Evolutionary conservation across 2,797 vertebrate genomes (phyloP).

Genomic region (Microhierax caerulescens): DNA sequence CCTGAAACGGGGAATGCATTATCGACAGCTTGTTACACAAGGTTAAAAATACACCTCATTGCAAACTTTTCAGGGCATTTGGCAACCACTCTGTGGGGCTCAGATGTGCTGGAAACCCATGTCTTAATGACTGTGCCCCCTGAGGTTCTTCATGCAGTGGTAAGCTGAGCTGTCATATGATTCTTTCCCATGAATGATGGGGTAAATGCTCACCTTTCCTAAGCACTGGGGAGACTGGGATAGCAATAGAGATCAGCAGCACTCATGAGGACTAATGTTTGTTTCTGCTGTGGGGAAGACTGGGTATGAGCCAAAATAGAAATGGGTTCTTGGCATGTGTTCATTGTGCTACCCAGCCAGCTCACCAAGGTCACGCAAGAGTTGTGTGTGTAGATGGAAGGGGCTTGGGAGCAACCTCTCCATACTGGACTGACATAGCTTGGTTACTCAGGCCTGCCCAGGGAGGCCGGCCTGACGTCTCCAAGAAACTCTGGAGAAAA

Average conservation of each 20-base stretch:
- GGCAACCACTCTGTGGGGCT: not conserved
- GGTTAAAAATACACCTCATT: not conserved
- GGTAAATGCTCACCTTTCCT: not conserved
- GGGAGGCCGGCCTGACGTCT: not conserved
- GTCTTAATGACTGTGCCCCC: not conserved
- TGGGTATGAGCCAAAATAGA: not conserved
- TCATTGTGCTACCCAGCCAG: not conserved
- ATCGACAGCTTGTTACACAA: not conserved
- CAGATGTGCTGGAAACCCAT: not conserved
- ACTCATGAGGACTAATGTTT: not conserved
- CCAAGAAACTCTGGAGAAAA: not conserved
- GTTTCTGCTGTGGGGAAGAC: not conserved
- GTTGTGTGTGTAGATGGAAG: not conserved
- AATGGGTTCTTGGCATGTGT: not conserved
- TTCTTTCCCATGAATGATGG: not conserved
- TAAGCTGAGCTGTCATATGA: not conserved
- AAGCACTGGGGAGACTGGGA: not conserved
- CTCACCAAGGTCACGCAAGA: not conserved
- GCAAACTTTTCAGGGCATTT: not conserved
- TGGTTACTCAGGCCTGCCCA: accelerated
- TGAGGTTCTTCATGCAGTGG: not conserved
- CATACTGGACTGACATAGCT: not conserved
- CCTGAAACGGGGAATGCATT: not conserved
- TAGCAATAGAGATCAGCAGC: not conserved
- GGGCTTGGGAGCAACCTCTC: not conserved